These are phyloP conservation scores for Epinephelus fuscoguttatus DNA, from an alignment of 2,113 vertebrate genomes.

Conservation along the genomic window DNA sequence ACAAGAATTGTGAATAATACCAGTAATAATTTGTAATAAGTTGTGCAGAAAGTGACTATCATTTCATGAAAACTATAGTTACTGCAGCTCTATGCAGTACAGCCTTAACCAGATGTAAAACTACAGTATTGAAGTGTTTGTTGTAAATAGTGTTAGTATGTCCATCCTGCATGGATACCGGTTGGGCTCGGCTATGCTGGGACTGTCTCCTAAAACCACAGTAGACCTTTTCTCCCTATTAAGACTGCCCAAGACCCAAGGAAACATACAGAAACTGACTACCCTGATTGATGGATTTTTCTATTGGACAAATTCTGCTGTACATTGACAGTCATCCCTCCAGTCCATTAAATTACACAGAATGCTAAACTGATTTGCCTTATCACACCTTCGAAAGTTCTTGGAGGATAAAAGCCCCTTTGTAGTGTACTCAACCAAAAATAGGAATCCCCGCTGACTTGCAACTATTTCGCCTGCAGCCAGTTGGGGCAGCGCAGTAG, in stretches of 20 bases:
- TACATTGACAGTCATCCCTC: slow-evolving; percentile 18
- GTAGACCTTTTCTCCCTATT: slow-evolving; percentile 55
- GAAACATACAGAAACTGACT: slow-evolving; percentile 3
- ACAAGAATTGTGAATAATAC: slow-evolving; percentile 80
- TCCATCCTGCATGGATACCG: slow-evolving; percentile 91
- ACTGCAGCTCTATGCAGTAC: slow-evolving; percentile 82
- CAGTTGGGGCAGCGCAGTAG: slow-evolving; percentile 61
- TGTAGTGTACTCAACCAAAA: slow-evolving; percentile 72
- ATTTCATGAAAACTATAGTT: slow-evolving; percentile 87
- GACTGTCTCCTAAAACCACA: slow-evolving; percentile 76
- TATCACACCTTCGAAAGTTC: slow-evolving; percentile 41
- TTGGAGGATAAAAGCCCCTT: slow-evolving; percentile 38
- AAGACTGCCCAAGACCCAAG: slow-evolving; percentile 65
- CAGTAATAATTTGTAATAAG: slow-evolving; percentile 81
- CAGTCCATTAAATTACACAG: slow-evolving; percentile 43
- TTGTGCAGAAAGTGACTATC: slow-evolving; percentile 91
- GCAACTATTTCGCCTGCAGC: slow-evolving; percentile 76
- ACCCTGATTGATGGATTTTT: slow-evolving; percentile 17
- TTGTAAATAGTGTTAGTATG: slow-evolving; percentile 97
- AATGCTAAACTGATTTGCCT: slow-evolving; percentile 55
- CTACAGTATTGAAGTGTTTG: slow-evolving; percentile 80
- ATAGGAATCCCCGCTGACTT: slow-evolving; percentile 71
- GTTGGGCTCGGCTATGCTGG: slow-evolving; percentile 84
- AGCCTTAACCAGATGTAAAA: slow-evolving; percentile 86
- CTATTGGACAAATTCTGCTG: slow-evolving; percentile 43